Evolutionary conservation across 2,113 vertebrate species (phyloP), one percentile per base, ranked within the genome.

Genomic region (Colaptes auratus): DNA sequence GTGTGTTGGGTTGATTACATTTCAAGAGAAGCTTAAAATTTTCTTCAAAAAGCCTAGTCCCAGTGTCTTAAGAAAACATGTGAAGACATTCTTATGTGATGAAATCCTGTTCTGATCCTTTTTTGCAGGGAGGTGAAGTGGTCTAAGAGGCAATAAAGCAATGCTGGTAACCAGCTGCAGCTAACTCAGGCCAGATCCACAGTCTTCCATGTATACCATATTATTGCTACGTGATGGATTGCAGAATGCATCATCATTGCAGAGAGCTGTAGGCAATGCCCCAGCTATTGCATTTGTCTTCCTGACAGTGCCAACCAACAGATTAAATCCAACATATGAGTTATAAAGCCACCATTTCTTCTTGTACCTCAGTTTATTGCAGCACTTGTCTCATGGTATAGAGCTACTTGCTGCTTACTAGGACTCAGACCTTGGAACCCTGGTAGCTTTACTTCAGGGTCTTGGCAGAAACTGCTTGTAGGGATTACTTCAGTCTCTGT

Each of bases 161-260:
- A 33, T 58, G 36, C 39, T 58, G 24, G 61, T 71, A 52, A 72
- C 25, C 31, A 70, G 33, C 30, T 58, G 82, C 15, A 73, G 24
- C 15, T 44, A 30, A n/a, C 10, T 70, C 10, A 31, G 50, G 20
- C 12, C 36, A 44, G 72, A 59, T 18, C 16, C 3, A 13, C 0
- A 0, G 10, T 28, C 30, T 59, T 65, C 67, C 18, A 2, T 4
- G 10, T 56, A 2, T 16, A 23, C 13, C 0, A 0, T 42, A 9
- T 35, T 15, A n/a, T n/a, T 48, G 83, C 52, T 12, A 3, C 28
- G 3, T 3, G 10, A 61, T n/a, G 73, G 82, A 50, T 64, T 13
- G 10, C 33, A 60, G 67, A 48, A 39, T 39, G 71, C 48, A 63
- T 61, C 64, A 39, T n/a, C 50, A 13, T 5, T 24, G 59, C 1